These are phyloP conservation scores for Tetramorium parvispinum DNA, from an alignment of 1,140 invertebrate genomes.

Conservation along the genomic window DNA sequence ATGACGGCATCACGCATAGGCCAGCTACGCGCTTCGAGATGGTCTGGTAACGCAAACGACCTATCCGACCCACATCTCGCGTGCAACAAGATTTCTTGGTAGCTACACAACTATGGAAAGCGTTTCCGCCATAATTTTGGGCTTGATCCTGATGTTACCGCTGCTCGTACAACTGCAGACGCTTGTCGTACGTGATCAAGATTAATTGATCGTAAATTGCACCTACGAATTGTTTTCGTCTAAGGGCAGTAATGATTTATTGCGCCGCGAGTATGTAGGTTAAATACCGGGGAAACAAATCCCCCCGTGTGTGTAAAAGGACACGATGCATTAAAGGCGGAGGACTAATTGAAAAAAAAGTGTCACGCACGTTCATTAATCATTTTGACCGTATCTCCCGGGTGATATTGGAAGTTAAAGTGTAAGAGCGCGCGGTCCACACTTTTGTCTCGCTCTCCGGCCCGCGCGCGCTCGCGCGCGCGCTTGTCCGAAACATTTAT, in stretches of 20 bases:
- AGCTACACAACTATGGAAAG: slow-evolving; percentile 56
- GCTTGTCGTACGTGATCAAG: slow-evolving; percentile 66
- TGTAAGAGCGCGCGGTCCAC: background rate
- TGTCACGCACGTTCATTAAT: slow-evolving; percentile 45
- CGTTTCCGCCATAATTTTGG: slow-evolving; percentile 56
- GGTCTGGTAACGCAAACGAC: slow-evolving; percentile 6
- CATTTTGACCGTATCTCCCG: slow-evolving; percentile 10
- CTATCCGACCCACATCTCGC: background rate
- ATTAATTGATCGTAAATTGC: slow-evolving; percentile 61
- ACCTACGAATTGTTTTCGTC: slow-evolving; percentile 61
- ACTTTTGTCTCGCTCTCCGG: background rate
- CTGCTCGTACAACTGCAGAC: slow-evolving; percentile 64
- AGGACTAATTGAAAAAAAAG: slow-evolving; percentile 40
- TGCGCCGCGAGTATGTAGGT: slow-evolving; percentile 46
- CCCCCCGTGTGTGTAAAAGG: slow-evolving; percentile 11
- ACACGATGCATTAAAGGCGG: slow-evolving; percentile 33
- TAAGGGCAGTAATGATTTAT: slow-evolving; percentile 59
- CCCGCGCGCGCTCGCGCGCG: no score
- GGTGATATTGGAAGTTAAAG: slow-evolving; percentile 34
- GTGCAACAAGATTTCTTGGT: background rate
- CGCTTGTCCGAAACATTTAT: slow-evolving; percentile 7
- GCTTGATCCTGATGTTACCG: slow-evolving; percentile 58
- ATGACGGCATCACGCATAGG: background rate
- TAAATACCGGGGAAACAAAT: slow-evolving; percentile 54
- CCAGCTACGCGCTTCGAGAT: background rate